Evolutionary conservation across 2,888 invertebrate species (phyloP).

Genomic region (Drosophila imparisetae): DNA sequence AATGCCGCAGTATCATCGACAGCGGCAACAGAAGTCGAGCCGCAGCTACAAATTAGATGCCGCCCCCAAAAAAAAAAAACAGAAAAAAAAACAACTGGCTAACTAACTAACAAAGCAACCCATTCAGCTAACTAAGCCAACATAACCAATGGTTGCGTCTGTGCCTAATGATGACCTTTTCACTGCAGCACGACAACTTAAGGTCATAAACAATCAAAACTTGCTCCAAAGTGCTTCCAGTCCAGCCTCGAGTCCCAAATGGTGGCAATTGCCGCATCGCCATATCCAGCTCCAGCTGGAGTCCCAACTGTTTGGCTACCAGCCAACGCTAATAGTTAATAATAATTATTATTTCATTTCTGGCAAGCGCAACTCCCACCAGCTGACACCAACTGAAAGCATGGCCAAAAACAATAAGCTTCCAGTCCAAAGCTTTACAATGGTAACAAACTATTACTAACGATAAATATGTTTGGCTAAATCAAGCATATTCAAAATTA

Average conservation of each 20-base stretch:
- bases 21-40: constrained; percentile 69
- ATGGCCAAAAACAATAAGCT: constrained; percentile 72
- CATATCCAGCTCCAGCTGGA: constrained; percentile 26
- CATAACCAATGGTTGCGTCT: constrained; percentile 42
- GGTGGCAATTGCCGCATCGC: constrained; percentile 69
- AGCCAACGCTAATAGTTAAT: constrained; percentile 79
- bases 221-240: constrained; percentile 40
- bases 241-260: constrained; percentile 34
- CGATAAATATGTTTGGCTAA: neutral
- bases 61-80: constrained; percentile 55
- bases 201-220: constrained; percentile 83
- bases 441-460: constrained; percentile 15
- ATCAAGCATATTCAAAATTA: neutral
- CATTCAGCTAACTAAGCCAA: constrained; percentile 57
- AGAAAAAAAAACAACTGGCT: constrained; percentile 13
- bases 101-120: constrained; percentile 39
- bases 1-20: constrained; percentile 52
- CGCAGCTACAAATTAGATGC: constrained; percentile 71
- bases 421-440: constrained; percentile 33
- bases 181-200: constrained; percentile 81
- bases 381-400: constrained; percentile 80
- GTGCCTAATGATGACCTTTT: constrained; percentile 82
- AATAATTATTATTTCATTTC: constrained; percentile 82
- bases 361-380: constrained; percentile 78
- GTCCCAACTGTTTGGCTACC: constrained; percentile 59